Evolutionary conservation across 2,888 invertebrate genomes (phyloP), one percentile per base, ranked within the genome.

Genomic region (Heliconius ismenius): DNA sequence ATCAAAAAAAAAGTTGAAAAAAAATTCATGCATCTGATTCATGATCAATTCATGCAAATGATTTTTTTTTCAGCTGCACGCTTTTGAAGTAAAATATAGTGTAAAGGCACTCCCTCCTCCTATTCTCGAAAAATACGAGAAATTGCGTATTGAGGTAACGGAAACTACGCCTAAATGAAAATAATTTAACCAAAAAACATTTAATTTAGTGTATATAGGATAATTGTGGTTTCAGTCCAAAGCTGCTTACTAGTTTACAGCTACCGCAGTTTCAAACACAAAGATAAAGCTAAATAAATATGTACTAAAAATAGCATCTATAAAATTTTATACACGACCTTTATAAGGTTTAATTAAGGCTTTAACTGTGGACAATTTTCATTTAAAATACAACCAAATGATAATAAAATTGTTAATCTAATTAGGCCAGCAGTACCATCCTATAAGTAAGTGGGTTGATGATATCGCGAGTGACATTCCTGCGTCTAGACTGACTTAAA

Each of bases 361-460:
- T n/a, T 58, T 10, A 58, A n/a, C 58, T 58, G 58, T 58, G 10
- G 58, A 54, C 9, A 54, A 54, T 54, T 21, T 54, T 54, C 21
- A 21, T 7, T 54, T 54, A 54, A 21, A 58, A 58, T n/a, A n/a
- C n/a, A n/a, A 58, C 10, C n/a, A n/a, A 58, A 58, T n/a, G 58
- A n/a, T 58, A 58, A 58, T 32, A 32, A 32, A 32, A 32, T 58
- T 58, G 21, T n/a, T 58, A 58, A 58, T 58, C n/a, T 10, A 58
- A 58, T n/a, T 11, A 58, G 58, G n/a, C 10, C 58, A 58, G 10
- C 74, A 77, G 74, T 72, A 73, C 62, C 78, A 79, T 80, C 78
- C 64, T 76, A 78, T 78, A 80, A 82, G 81, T 81, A 81, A 82
- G 81, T 81, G 75, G 80, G 79, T 74, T 80, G 82, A 80, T 79